phyloP scores from a whole-genome alignment of 2,113 vertebrate genomes.

The Myodes glareolus region DNA sequence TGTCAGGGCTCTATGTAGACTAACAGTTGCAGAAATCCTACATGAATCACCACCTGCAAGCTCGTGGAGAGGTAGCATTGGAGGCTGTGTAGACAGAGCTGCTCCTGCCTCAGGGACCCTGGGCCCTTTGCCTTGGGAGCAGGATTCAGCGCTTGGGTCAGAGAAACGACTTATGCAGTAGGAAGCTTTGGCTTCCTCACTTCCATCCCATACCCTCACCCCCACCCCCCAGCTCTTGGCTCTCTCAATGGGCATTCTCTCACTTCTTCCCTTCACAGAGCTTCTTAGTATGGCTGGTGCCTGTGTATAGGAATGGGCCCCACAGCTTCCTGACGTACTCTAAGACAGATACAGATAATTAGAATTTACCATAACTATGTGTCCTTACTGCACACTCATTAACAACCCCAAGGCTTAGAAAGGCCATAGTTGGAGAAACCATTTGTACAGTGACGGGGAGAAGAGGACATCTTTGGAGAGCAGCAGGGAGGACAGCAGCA shows the following conservation, averaged over 20 bases:
- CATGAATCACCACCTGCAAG: not conserved
- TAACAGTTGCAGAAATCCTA: too few relatives aligned
- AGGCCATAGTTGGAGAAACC: accelerated
- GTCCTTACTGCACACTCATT: not conserved
- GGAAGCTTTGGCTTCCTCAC: not conserved
- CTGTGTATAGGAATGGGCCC: accelerated
- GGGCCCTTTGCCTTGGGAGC: not conserved
- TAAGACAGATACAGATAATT: not conserved
- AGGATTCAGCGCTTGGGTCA: too few relatives aligned
- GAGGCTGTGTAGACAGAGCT: not conserved
- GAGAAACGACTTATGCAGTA: accelerated
- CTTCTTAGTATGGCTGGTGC: accelerated
- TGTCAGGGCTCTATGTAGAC: too few relatives aligned
- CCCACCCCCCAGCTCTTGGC: accelerated
- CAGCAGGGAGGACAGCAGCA: not conserved
- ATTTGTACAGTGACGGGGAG: not conserved
- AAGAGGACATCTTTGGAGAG: not conserved
- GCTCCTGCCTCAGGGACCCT: too few relatives aligned
- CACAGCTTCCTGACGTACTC: not conserved
- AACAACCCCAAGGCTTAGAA: accelerated
- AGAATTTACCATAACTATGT: not conserved
- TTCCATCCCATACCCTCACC: too few relatives aligned
- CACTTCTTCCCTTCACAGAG: too few relatives aligned
- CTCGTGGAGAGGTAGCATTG: not conserved
- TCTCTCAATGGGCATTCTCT: not conserved